A percentile compares a stretch with the other conserved stretches of the same genome.
Evolutionary conservation across 2,797 vertebrate genomes (phyloP).

Genomic region (Borostomias antarcticus): DNA sequence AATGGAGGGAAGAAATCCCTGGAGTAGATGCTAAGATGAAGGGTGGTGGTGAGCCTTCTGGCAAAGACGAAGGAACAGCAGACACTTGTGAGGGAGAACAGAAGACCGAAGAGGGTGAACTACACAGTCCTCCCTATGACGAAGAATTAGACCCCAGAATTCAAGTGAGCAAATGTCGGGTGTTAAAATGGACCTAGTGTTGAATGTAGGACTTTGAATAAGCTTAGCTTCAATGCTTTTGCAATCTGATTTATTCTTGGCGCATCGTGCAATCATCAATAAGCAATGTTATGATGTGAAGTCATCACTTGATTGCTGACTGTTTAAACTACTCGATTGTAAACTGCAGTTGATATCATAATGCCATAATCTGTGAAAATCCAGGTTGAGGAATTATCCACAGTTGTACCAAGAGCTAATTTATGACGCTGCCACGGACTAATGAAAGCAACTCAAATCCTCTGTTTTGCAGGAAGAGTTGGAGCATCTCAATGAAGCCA

Average conservation of each 20-base stretch:
- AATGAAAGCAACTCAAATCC: background rate
- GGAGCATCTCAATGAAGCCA: constrained; percentile 93
- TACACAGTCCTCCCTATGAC: constrained; percentile 75
- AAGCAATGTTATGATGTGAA: too few species aligned
- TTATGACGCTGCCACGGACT: background rate
- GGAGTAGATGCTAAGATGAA: constrained; percentile 56
- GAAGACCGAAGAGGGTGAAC: constrained; percentile 49
- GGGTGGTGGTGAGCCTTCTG: constrained; percentile 40
- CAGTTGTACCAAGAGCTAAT: constrained; percentile 1
- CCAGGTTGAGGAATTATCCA: background rate
- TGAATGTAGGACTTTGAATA: too few species aligned
- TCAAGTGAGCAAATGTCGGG: constrained; percentile 72
- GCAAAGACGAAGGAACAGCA: constrained; percentile 10
- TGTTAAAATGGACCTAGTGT: too few species aligned
- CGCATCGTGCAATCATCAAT: too few species aligned
- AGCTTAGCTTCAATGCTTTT: too few species aligned
- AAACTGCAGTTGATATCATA: background rate
- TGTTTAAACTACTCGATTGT: background rate
- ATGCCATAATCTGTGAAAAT: background rate
- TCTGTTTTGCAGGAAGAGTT: constrained; percentile 82
- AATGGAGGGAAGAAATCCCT: constrained; percentile 74
- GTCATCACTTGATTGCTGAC: too few species aligned
- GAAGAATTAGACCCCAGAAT: constrained; percentile 89
- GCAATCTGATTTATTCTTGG: too few species aligned
- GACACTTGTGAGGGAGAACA: constrained; percentile 49